Evolutionary conservation across 2,113 vertebrate species (phyloP).

Genomic region (Gymnarchus niloticus): DNA sequence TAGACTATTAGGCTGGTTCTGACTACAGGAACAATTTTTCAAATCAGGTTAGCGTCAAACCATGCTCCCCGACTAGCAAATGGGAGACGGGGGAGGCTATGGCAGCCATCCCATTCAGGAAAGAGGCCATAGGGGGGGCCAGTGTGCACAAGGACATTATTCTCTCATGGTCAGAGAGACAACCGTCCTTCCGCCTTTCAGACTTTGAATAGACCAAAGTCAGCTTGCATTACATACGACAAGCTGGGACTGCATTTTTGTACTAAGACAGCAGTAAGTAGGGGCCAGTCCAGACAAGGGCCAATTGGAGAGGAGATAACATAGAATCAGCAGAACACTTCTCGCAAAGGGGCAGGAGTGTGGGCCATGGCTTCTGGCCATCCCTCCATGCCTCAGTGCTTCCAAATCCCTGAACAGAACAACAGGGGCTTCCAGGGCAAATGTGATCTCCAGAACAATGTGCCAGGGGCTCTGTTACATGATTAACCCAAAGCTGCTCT

Average conservation of each 20-base stretch:
- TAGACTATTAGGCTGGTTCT: background rate
- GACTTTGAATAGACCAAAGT: background rate
- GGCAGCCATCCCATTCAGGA: conserved; percentile 36
- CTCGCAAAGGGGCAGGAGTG: background rate
- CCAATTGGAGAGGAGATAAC: background rate
- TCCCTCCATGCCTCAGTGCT: background rate
- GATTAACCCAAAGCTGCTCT: background rate
- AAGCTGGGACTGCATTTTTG: background rate
- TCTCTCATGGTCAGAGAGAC: conserved; percentile 35
- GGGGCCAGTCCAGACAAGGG: background rate
- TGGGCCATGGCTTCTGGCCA: background rate
- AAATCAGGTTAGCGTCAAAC: conserved; percentile 21
- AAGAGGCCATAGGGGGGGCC: conserved; percentile 16
- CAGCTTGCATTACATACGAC: background rate
- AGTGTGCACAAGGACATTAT: conserved; percentile 41
- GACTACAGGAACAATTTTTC: conserved; percentile 19
- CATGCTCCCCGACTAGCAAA: background rate
- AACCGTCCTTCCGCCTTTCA: conserved; percentile 20
- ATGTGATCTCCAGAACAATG: background rate
- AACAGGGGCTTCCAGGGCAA: background rate
- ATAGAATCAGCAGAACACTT: background rate
- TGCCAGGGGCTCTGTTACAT: background rate
- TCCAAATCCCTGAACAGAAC: background rate
- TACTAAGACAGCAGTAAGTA: background rate
- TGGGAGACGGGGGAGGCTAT: background rate